phyloP scores from a whole-genome alignment of 2,888 invertebrate species.

The Archips xylosteana region DNA sequence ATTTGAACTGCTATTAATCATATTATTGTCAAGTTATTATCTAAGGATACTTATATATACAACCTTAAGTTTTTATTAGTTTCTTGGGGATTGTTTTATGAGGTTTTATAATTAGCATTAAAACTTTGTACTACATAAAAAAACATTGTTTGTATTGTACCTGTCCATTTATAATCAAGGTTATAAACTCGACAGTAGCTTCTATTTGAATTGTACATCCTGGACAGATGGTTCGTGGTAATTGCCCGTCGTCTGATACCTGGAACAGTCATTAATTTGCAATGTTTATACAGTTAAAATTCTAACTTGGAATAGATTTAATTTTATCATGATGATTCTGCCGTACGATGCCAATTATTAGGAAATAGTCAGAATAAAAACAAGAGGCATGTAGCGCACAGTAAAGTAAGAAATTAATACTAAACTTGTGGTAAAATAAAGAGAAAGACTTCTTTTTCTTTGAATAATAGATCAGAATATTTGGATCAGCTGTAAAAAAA shows the following conservation, averaged over 20 bases:
- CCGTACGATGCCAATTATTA: not conserved
- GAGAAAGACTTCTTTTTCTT: not conserved
- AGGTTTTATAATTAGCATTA: not conserved
- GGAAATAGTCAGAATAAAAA: not conserved
- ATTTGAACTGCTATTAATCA: too few relatives aligned
- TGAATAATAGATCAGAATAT: conserved; percentile 36
- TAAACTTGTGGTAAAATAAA: not conserved
- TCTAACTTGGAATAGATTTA: not conserved
- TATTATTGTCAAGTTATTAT: too few relatives aligned
- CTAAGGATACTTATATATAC: too few relatives aligned
- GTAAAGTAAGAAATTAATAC: not conserved
- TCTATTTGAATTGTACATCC: conserved; percentile 91
- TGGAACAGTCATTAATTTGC: conserved; percentile 54
- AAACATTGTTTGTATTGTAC: conserved; percentile 58
- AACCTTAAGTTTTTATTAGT: too few relatives aligned
- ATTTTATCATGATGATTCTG: not conserved
- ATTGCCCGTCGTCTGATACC: conserved; percentile 89
- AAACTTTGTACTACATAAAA: not conserved
- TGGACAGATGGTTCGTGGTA: conserved; percentile 90
- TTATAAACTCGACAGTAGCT: conserved; percentile 90
- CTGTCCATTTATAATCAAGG: conserved; percentile 90
- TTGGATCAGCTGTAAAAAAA: conserved; percentile 45
- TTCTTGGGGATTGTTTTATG: not conserved
- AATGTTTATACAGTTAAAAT: not conserved
- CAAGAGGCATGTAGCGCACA: not conserved